These are phyloP conservation scores for Regulus satrapa DNA, from an alignment of 2,113 vertebrate species.

Conservation along the genomic window DNA sequence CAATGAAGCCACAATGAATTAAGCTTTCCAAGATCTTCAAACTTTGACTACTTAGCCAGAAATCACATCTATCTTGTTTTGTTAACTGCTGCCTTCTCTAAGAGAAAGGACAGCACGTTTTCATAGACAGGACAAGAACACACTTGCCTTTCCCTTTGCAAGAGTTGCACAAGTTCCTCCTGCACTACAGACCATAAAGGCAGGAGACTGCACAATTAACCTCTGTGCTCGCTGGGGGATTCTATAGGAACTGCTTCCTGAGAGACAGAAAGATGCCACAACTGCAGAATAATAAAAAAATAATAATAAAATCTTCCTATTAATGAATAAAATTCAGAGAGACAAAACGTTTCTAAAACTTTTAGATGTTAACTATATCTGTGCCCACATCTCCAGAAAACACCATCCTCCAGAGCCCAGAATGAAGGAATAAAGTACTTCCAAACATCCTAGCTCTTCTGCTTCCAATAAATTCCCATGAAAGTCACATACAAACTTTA, in stretches of 20 bases:
- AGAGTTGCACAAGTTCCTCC: background rate
- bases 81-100: background rate
- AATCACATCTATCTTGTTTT: background rate
- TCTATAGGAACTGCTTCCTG: background rate
- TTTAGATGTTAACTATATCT: background rate
- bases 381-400: background rate
- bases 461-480: background rate
- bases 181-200: background rate
- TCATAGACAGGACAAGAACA: background rate
- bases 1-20: background rate
- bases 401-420: background rate
- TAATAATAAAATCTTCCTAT: background rate
- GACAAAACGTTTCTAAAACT: background rate
- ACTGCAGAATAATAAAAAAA: too few relatives aligned
- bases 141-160: background rate
- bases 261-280: background rate
- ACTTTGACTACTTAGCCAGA: background rate
- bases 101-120: background rate
- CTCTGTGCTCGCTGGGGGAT: background rate
- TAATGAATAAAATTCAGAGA: background rate
- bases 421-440: background rate
- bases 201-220: background rate
- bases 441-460: background rate
- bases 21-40: background rate
- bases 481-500: background rate